Conservation (phyloP, 2,797 vertebrate genomes). For the Acanthurus leucopareius region DNA sequence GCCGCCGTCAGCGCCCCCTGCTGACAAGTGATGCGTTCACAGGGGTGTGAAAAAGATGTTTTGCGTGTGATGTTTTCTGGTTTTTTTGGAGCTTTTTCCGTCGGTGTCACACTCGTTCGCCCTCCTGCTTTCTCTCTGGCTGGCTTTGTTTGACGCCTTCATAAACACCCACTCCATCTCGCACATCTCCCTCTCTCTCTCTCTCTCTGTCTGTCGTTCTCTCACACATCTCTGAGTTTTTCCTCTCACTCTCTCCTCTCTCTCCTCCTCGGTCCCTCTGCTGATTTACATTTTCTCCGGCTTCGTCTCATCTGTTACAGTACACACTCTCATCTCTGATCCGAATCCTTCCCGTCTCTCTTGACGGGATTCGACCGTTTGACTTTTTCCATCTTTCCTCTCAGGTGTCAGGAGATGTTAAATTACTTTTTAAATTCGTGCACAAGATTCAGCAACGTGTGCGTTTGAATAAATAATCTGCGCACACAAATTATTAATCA, state of each 20-base stretch:
- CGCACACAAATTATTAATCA: not conserved
- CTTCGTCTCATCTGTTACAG: conserved; percentile 33
- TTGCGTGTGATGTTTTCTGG: not conserved
- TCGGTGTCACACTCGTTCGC: conserved; percentile 37
- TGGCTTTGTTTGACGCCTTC: conserved; percentile 81
- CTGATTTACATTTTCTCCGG: conserved; percentile 66
- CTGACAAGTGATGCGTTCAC: conserved; percentile 63
- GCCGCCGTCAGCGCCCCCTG: conserved; percentile 38
- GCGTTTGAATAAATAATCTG: not conserved
- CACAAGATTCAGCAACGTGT: not conserved
- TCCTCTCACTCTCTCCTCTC: conserved; percentile 51
- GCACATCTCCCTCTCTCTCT: conserved; percentile 44
- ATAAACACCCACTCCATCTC: conserved; percentile 77
- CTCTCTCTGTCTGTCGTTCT: conserved; percentile 32
- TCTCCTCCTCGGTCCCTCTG: conserved; percentile 44
- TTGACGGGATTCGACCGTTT: conserved; percentile 20
- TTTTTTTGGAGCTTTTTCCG: not conserved
- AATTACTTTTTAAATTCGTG: not conserved
- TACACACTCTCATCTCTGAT: conserved; percentile 2
- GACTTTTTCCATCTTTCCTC: not conserved
- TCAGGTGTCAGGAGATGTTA: not conserved
- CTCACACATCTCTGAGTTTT: conserved; percentile 29
- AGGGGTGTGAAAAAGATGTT: conserved; percentile 10
- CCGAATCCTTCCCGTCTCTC: too few relatives aligned
- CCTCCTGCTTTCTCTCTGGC: conserved; percentile 51